Evolutionary conservation across 1,140 invertebrate genomes (phyloP), one percentile per base, ranked within the genome.

Genomic region (Muscidifurax raptorellus): DNA sequence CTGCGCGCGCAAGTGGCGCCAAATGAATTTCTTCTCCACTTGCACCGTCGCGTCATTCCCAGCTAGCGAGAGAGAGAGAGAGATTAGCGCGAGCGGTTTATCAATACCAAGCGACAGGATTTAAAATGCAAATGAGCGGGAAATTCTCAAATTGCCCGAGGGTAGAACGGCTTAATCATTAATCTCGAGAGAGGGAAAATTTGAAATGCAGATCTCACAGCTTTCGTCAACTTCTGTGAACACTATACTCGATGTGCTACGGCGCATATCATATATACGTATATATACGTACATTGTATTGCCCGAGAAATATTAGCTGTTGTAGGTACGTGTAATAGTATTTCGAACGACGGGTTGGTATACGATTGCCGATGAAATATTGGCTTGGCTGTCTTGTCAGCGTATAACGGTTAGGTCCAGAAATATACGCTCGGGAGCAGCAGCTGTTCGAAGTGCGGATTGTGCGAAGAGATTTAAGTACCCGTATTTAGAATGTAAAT

Each of bases 181-280:
- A 74, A 74, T 74, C 71, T 74, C 32, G 32, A 18, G 30, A 47
- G 44, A 10, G 25, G 10, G 67, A 15, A 74, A 74, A 74, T 74
- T 74, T 74, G 36, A 74, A 74, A 74, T 74, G 32, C 72, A 74
- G 72, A 74, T 72, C 5, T n/a, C 64, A 4, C 0, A 12, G 64
- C 27, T 67, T 67, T 67, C 64, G 7, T 67, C 22, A 52, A 52
- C 36, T 40, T 40, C 36, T 52, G 25, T 5, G 25, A 52, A 13
- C 7, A 64, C 7, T 64, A 64, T 22, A 64, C n/a, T 64, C 59
- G 59, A 64, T 64, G 7, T 40, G 36, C 36, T 40, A 47, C 13
- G 2, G 2, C 1, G 12, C 2, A 12, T 47, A 18, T 47, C 44
- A 47, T 12, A 12, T 2, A 47, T 47, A 47, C 1, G 10, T 40